Evolutionary conservation across 64 coral and sea anemone species (phyloP), one percentile per base, ranked within the genome.

Genomic region (Porites australiensis): DNA sequence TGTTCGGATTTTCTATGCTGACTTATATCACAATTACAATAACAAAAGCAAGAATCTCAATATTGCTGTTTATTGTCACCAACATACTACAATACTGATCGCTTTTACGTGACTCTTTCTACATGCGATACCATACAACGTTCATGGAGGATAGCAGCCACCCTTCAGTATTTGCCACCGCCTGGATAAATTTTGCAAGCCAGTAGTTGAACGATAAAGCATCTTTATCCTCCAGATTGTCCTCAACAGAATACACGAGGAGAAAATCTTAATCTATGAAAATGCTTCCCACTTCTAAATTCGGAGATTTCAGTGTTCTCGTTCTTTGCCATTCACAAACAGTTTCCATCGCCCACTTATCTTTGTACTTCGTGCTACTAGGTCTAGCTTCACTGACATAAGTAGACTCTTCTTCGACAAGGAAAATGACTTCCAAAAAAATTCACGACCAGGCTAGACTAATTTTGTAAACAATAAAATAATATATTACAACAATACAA

Each of bases 141-240:
- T 94, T 74, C 86, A 87, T 64, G 5, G 14, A 50, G 92, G 92
- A 54, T 94, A 94, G 11, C 67, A 87, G 53, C 86, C 86, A 13
- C 88, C 88, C 86, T 95, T 90, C 45, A n/a, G 90, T 95, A 52
- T 95, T 87, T 86, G 93, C 93, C 79, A 80, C 86, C 72, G 88
- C 85, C 61, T 89, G 86, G 59, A 94, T 79, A 89, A 94, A 94
- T 64, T 94, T 94, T 47, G 3, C 77, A 20, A 94, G 75, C 69
- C 78, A 93, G 83, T 55, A 87, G 73, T 91, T 91, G 5, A 82
- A 72, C 70, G 62, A 87, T 72, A 77, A n/a, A 89, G 62, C 75
- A 73, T 45, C 74, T 22, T 61, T 93, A 50, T 93, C 58, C 87
- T 93, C 47, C 20, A 70, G 3, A 71, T 78, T 61, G 27, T n/a